Conservation (phyloP, 2,113 vertebrate species). For the Cephalopholis sonnerati region DNA sequence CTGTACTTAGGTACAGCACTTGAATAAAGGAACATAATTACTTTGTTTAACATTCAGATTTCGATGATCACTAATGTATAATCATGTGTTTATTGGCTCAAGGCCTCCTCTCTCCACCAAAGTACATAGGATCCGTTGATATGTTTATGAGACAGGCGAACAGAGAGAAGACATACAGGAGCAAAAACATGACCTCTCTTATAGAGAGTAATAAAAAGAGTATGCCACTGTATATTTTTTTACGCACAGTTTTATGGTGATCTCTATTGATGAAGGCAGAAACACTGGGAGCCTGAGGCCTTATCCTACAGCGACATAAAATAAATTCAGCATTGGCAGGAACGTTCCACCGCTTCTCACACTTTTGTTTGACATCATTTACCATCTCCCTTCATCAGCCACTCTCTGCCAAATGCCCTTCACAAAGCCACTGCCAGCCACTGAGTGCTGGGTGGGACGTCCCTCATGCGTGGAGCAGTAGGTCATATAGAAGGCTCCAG, state of each 20-base stretch:
- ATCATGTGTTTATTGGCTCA: neutral
- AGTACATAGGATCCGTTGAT: neutral
- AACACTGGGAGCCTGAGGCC: slow-evolving; percentile 14
- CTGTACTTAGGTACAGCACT: too few species aligned
- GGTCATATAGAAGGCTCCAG: slow-evolving; percentile 57
- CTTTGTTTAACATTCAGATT: neutral
- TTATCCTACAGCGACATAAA: slow-evolving; percentile 7
- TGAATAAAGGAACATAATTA: neutral
- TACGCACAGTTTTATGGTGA: slow-evolving; percentile 9
- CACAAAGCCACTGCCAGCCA: slow-evolving; percentile 36
- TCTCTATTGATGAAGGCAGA: slow-evolving; percentile 1
- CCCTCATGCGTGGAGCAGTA: slow-evolving; percentile 41
- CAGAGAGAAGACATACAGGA: neutral
- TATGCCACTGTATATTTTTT: neutral
- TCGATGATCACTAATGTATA: neutral
- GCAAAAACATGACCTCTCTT: slow-evolving; percentile 3
- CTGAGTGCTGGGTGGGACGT: slow-evolving; percentile 46
- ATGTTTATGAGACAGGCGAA: slow-evolving; percentile 16
- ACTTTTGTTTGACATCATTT: slow-evolving; percentile 33
- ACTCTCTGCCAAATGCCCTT: slow-evolving; percentile 27
- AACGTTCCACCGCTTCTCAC: slow-evolving; percentile 6
- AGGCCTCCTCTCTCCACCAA: neutral
- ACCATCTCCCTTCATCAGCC: slow-evolving; percentile 11
- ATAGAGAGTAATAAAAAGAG: neutral
- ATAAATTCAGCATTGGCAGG: slow-evolving; percentile 26